Evolutionary conservation across 2,888 invertebrate genomes (phyloP), one percentile per base, ranked within the genome.

Genomic region (Machimus atricapillus): DNA sequence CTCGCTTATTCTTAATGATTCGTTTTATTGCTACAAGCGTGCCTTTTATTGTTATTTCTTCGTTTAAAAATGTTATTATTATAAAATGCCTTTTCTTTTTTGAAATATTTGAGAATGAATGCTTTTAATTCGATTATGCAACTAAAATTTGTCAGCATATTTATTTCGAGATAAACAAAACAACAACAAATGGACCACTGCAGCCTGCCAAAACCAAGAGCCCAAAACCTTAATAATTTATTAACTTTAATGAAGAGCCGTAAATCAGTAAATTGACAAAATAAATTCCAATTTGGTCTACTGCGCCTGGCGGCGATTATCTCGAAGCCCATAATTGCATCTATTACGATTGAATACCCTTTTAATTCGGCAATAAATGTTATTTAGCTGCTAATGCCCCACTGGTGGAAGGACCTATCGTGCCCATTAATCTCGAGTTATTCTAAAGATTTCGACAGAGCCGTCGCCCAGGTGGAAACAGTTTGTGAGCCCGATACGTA

Each of bases 311-410:
- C 0, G 19, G 46, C 78, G 78, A 37, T 78, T 78, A 78, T 43
- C 78, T 78, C 43, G 37, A 37, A 43, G 78, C 37, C 43, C 43
- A 78, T 78, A 78, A 78, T 78, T 78, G 43, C 78, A 23, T 43
- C 78, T 23, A 43, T 78, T 78, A 78, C 78, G 78, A 78, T 78
- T 78, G 40, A 78, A 78, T 78, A 56, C 56, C 81, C 81, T 79
- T 46, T 81, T 81, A 81, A 81, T 81, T 81, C 56, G 81, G 34
- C 46, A 81, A 81, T 81, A 56, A 81, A 56, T 31, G 52, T 81
- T 81, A 81, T 81, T 81, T 43, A 81, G 46, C 27, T 56, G 78
- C 43, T 78, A 78, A 43, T 78, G 56, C 56, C 4, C 27, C 34
- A 9, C 31, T 31, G 52, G 27, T 14, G 34, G 56, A 31, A 14